These are phyloP conservation scores for Eulithis testata DNA, from an alignment of 2,888 invertebrate genomes.

Conservation along the genomic window DNA sequence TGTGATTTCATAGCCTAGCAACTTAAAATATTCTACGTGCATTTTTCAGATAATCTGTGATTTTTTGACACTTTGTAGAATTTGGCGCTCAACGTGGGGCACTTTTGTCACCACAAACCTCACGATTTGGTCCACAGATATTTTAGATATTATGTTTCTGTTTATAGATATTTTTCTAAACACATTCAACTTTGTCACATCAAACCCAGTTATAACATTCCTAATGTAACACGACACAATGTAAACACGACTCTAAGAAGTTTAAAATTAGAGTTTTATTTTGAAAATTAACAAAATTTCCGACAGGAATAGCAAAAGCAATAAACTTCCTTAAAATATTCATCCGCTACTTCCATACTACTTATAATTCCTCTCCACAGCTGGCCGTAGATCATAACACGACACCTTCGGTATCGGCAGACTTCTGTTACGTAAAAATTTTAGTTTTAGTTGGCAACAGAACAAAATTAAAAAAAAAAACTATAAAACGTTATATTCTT, in stretches of 20 bases:
- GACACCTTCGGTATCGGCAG: conserved; percentile 8
- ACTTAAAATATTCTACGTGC: conserved; percentile 19
- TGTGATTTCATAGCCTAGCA: conserved; percentile 56
- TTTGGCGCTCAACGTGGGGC: background rate
- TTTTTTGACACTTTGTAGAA: background rate
- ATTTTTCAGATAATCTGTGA: conserved; percentile 17
- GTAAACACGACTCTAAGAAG: background rate
- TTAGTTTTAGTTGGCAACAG: background rate
- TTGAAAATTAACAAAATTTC: conserved; percentile 10
- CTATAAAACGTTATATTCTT: background rate
- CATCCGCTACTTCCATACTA: too few relatives aligned
- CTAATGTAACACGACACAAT: too few relatives aligned
- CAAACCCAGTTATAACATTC: background rate
- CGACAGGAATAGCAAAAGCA: conserved; percentile 11
- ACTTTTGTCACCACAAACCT: background rate
- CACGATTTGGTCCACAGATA: too few relatives aligned
- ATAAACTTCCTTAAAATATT: conserved; percentile 22
- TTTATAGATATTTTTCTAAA: background rate
- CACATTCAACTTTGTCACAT: background rate
- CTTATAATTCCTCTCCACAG: conserved; percentile 18
- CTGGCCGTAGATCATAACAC: conserved; percentile 15
- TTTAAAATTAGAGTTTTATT: conserved; percentile 1
- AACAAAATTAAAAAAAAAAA: background rate
- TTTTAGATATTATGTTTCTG: too few relatives aligned
- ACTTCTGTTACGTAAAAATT: conserved; percentile 1